phyloP scores from a whole-genome alignment of 2,888 invertebrate species.

The Scaptodrosophila latifasciaeformis region DNA sequence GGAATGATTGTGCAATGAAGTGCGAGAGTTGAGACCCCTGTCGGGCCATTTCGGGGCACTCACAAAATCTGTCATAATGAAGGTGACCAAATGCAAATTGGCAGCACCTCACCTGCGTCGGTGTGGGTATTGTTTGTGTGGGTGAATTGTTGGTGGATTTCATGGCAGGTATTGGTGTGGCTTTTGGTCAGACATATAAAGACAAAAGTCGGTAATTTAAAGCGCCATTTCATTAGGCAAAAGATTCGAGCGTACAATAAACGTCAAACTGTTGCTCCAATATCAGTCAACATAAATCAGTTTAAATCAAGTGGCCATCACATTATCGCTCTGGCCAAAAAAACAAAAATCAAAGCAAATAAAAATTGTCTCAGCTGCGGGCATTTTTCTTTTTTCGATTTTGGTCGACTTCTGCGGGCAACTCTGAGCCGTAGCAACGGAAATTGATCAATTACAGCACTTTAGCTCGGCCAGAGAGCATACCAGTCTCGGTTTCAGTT shows the following conservation, averaged over 20 bases:
- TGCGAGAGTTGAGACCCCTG: too few species aligned
- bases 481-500: slow-evolving; percentile 54
- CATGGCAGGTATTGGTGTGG: slow-evolving; percentile 17
- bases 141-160: background rate
- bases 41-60: too few species aligned
- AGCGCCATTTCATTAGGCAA: slow-evolving; percentile 53
- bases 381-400: slow-evolving; percentile 25
- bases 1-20: too few species aligned
- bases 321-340: slow-evolving; percentile 35
- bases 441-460: slow-evolving; percentile 66
- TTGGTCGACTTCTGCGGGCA: slow-evolving; percentile 26
- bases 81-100: slow-evolving; percentile 16
- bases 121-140: background rate
- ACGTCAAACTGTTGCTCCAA: slow-evolving; percentile 14
- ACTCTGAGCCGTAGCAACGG: slow-evolving; percentile 34
- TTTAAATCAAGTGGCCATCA: slow-evolving; percentile 51
- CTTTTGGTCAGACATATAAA: too few species aligned
- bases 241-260: background rate
- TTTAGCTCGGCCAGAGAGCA: slow-evolving; percentile 43
- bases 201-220: slow-evolving; percentile 16
- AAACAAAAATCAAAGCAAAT: too few species aligned
- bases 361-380: slow-evolving; percentile 28
- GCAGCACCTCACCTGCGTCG: background rate
- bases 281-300: slow-evolving; percentile 46
- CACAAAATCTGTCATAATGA: slow-evolving; percentile 1